A percentile compares a stretch with the other conserved stretches of the same genome.
phyloP scores from a whole-genome alignment of 2,888 invertebrate species.

The Orchesella flavescens region DNA sequence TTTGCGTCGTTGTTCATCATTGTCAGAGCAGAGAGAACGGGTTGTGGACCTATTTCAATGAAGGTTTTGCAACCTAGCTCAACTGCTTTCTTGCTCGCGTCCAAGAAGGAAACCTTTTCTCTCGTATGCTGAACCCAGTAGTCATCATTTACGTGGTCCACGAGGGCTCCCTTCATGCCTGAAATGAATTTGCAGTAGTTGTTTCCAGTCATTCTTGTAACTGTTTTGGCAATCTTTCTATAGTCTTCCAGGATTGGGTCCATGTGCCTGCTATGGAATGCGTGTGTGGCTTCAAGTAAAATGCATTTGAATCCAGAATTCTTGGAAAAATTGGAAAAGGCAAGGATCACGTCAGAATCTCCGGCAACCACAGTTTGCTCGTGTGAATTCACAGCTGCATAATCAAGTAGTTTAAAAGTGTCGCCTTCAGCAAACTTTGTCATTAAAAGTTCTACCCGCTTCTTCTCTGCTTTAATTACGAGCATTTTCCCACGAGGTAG shows the following conservation, averaged over 20 bases:
- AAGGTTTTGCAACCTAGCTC: constrained; percentile 46
- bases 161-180: constrained; percentile 42
- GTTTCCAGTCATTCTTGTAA: not conserved
- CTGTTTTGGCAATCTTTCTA: not conserved
- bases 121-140: constrained; percentile 56
- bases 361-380: constrained; percentile 64
- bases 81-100: constrained; percentile 1
- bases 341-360: constrained; percentile 13
- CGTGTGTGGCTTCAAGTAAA: constrained; percentile 46
- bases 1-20: constrained; percentile 15
- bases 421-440: not conserved
- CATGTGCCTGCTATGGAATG: constrained; percentile 62
- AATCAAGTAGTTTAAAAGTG: constrained; percentile 44
- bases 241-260: constrained; percentile 62
- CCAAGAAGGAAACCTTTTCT: constrained; percentile 18
- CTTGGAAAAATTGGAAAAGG: constrained; percentile 39
- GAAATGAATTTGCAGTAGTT: constrained; percentile 46
- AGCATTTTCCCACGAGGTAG: constrained; percentile 58
- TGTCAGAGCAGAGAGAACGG: constrained; percentile 46
- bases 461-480: constrained; percentile 39
- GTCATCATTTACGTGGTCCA: constrained; percentile 26
- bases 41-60: constrained; percentile 68
- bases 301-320: constrained; percentile 14
- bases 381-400: constrained; percentile 59
- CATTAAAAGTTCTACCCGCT: not conserved